These are phyloP conservation scores for Rhabdornis inornatus DNA, from an alignment of 2,113 vertebrate species.

Conservation along the genomic window DNA sequence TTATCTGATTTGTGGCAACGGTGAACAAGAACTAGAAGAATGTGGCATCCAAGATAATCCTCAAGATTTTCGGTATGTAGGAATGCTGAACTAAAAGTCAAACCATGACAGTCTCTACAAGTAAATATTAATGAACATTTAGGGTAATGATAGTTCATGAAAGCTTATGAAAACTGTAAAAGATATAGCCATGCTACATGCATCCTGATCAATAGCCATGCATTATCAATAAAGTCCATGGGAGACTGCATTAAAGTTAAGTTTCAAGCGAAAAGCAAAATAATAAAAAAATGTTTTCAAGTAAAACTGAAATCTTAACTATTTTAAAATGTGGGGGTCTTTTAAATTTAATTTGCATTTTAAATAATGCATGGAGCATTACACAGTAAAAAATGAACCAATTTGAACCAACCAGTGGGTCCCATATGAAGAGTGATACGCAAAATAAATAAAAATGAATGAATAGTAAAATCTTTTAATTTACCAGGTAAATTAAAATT, in stretches of 20 bases:
- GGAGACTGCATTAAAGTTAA: conserved; percentile 45
- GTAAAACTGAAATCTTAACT: neutral
- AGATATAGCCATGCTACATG: conserved; percentile 73
- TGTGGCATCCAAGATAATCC: neutral
- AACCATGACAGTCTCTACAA: neutral
- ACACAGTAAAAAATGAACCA: neutral
- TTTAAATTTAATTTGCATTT: conserved; percentile 16
- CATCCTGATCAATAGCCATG: conserved; percentile 66
- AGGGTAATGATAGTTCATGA: conserved; percentile 39
- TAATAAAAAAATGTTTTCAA: conserved; percentile 3
- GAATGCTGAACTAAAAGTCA: neutral
- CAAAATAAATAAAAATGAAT: neutral
- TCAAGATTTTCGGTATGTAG: conserved; percentile 3
- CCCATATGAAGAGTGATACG: neutral
- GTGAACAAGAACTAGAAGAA: neutral
- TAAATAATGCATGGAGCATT: conserved; percentile 35
- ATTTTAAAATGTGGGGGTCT: neutral
- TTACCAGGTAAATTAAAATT: neutral
- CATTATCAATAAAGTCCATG: conserved; percentile 62
- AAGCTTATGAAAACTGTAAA: conserved; percentile 49
- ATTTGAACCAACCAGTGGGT: neutral
- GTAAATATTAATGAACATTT: conserved; percentile 30
- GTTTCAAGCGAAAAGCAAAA: conserved; percentile 39
- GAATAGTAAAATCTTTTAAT: neutral
- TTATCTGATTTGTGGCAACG: neutral